phyloP scores from a whole-genome alignment of 2,888 invertebrate species.

The Ditula angustiorana region DNA sequence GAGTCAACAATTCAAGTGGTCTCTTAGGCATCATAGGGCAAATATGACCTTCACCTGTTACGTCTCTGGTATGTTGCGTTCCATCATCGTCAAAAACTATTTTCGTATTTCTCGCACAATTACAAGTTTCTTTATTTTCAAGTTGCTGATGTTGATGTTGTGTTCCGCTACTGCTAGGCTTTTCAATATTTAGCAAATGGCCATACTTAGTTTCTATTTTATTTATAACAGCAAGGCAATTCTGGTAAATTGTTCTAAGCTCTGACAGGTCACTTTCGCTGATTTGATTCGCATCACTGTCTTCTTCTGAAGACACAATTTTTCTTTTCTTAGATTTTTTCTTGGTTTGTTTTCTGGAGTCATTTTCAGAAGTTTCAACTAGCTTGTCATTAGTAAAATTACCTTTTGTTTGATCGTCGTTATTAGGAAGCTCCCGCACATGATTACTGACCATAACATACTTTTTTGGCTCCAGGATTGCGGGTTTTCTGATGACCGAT shows the following conservation, averaged over 20 bases:
- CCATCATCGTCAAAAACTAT: conserved; percentile 76
- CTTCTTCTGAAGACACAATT: conserved; percentile 17
- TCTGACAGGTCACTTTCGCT: conserved; percentile 65
- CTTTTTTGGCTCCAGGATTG: conserved; percentile 52
- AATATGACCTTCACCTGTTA: conserved; percentile 57
- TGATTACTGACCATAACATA: conserved; percentile 63
- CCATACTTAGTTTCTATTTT: conserved; percentile 76
- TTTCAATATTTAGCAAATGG: conserved; percentile 62
- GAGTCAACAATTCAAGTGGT: conserved; percentile 41
- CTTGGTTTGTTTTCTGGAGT: neutral
- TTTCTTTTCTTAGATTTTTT: conserved; percentile 33
- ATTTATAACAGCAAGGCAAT: conserved; percentile 67
- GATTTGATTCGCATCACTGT: conserved; percentile 45
- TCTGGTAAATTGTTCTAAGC: conserved; percentile 63
- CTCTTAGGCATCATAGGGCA: conserved; percentile 55
- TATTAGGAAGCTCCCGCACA: conserved; percentile 53
- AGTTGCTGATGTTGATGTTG: conserved; percentile 39
- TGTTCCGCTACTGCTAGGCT: conserved; percentile 33
- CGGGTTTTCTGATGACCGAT: conserved; percentile 46
- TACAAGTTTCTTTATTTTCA: conserved; percentile 53
- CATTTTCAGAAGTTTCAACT: conserved; percentile 22
- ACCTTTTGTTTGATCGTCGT: conserved; percentile 36
- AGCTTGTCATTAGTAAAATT: conserved; percentile 37
- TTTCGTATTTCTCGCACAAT: conserved; percentile 65
- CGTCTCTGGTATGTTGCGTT: conserved; percentile 53